These are phyloP conservation scores for Spisula solida DNA, from an alignment of 2,888 invertebrate species.

Conservation along the genomic window DNA sequence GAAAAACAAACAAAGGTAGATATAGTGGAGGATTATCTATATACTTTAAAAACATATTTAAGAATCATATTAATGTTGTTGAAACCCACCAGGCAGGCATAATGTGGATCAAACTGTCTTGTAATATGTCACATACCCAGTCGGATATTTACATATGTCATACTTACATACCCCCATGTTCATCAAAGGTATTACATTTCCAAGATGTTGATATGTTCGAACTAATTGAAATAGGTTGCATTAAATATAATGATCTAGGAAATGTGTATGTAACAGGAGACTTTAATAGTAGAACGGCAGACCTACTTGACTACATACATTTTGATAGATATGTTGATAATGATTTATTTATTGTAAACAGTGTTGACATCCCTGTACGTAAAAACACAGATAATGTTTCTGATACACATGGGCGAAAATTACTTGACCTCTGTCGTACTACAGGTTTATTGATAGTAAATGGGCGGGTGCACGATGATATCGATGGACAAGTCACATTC, in stretches of 20 bases:
- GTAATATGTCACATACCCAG: neutral
- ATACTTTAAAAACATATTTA: constrained; percentile 16
- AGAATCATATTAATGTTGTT: constrained; percentile 1
- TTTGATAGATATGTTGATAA: too few species aligned
- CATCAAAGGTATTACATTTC: neutral
- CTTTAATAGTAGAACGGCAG: constrained; percentile 11
- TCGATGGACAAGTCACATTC: constrained; percentile 25
- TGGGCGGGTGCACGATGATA: constrained; percentile 25
- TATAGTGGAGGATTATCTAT: constrained; percentile 22
- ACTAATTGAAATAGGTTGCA: neutral
- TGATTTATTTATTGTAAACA: constrained; percentile 8
- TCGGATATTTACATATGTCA: constrained; percentile 20
- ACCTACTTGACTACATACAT: neutral
- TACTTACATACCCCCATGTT: constrained; percentile 19
- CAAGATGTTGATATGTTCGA: neutral
- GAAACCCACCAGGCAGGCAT: constrained; percentile 14
- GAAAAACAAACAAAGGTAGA: constrained; percentile 16
- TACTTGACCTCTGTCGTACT: constrained; percentile 31
- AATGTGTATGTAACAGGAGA: constrained; percentile 16
- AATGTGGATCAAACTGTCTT: too few species aligned
- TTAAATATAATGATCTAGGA: constrained; percentile 22
- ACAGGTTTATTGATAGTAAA: constrained; percentile 16
- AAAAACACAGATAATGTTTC: constrained; percentile 6
- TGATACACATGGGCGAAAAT: constrained; percentile 30
- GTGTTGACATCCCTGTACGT: neutral